Evolutionary conservation across 2,113 vertebrate genomes (phyloP).

Genomic region (Sphyrna mokarran): DNA sequence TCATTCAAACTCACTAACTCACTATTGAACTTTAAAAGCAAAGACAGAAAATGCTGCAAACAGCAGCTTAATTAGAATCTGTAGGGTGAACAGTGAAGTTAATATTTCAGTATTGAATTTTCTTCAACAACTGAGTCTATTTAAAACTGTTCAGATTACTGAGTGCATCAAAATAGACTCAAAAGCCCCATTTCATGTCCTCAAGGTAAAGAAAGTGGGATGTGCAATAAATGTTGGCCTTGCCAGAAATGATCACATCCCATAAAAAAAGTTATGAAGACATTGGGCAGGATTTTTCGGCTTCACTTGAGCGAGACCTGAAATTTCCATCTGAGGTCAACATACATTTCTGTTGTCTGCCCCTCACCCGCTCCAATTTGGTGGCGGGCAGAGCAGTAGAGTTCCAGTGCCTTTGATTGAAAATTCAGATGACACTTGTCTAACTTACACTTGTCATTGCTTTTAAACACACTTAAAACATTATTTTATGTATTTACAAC

Average conservation of each 20-base stretch:
- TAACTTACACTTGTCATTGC: background rate
- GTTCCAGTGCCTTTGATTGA: background rate
- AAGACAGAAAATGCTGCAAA: background rate
- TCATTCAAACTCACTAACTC: background rate
- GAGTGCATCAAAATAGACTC: background rate
- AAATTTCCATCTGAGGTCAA: no score
- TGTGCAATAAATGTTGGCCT: no score
- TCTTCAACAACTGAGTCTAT: background rate
- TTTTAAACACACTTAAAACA: background rate
- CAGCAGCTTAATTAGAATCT: background rate
- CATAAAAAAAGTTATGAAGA: no score
- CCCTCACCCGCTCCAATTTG: no score
- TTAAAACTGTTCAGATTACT: background rate
- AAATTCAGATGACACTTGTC: background rate
- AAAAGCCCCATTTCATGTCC: background rate
- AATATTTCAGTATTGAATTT: background rate
- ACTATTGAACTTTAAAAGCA: background rate
- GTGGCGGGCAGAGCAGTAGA: no score
- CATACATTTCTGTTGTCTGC: no score
- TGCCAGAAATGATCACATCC: no score
- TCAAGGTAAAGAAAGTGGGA: background rate
- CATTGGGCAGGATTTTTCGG: background rate
- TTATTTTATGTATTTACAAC: background rate
- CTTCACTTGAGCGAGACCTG: no score
- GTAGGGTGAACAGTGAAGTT: background rate